phyloP scores from a whole-genome alignment of 2,888 invertebrate genomes.

The Tetragnatha montana region DNA sequence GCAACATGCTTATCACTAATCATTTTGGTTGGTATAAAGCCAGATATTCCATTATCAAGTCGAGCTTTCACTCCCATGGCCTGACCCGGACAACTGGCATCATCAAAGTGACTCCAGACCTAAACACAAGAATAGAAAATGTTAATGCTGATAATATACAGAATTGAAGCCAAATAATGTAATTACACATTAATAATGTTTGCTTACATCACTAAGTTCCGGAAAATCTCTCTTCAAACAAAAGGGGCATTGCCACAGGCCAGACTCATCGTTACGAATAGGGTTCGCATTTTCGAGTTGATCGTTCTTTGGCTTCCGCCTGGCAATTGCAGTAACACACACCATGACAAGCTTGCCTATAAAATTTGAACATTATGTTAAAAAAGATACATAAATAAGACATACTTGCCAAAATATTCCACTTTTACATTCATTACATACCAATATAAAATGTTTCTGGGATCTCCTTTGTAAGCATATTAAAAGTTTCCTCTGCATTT shows the following conservation, averaged over 20 bases:
- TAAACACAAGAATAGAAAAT: constrained; percentile 70
- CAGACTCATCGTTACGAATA: constrained; percentile 93
- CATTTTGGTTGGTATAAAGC: constrained; percentile 78
- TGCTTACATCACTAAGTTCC: constrained; percentile 87
- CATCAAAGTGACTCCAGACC: constrained; percentile 99
- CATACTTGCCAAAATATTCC: background rate
- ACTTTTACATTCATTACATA: constrained; percentile 78
- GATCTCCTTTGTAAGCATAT: constrained; percentile 96
- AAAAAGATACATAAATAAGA: background rate
- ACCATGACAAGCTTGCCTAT: constrained; percentile 80
- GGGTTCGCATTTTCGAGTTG: constrained; percentile 97
- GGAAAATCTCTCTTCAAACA: constrained; percentile 97
- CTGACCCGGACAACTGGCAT: constrained; percentile 93
- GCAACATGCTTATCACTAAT: constrained; percentile 89
- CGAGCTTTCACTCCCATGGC: constrained; percentile 91
- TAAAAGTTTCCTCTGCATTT: constrained; percentile 91
- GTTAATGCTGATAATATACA: background rate
- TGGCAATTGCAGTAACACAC: constrained; percentile 83
- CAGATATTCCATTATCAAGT: constrained; percentile 91
- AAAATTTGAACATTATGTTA: constrained; percentile 38
- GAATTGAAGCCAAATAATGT: background rate
- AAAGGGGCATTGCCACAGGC: constrained; percentile 98
- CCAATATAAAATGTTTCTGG: constrained; percentile 93
- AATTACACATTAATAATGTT: background rate
- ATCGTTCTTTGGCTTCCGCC: constrained; percentile 92